Percentiles rank a stretch among this genome's conserved stretches.
Conservation (phyloP, 2,888 invertebrate species). For the Polia nebulosa region DNA sequence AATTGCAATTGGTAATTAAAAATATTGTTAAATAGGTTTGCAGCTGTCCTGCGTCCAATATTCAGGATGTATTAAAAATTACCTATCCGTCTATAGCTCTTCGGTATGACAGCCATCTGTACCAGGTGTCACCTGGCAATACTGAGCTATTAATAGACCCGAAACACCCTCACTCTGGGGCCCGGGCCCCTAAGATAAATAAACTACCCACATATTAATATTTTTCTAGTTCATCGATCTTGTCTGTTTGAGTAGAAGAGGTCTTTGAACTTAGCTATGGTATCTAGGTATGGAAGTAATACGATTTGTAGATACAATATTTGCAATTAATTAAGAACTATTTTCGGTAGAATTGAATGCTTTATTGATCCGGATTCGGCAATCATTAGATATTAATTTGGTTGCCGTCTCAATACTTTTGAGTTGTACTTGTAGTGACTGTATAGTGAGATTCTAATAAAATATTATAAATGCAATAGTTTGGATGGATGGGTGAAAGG, state of each 20-base stretch:
- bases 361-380: not conserved
- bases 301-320: not conserved
- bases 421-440: not conserved
- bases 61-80: not conserved
- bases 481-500: no score
- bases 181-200: constrained; percentile 51
- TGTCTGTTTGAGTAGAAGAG: constrained; percentile 31
- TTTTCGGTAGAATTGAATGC: not conserved
- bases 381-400: not conserved
- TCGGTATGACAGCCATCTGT: constrained; percentile 8
- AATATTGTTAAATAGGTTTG: not conserved
- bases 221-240: constrained; percentile 36
- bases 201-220: constrained; percentile 44
- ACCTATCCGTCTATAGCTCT: not conserved
- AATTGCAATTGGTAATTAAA: not conserved
- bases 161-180: constrained; percentile 28
- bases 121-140: constrained; percentile 50
- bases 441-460: no score
- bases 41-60: not conserved
- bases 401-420: not conserved
- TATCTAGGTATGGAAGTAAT: not conserved
- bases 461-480: no score
- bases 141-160: constrained; percentile 31
- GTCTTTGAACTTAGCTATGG: constrained; percentile 38
- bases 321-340: not conserved